Evolutionary conservation across 2,888 invertebrate species (phyloP), one percentile per base, ranked within the genome.

Genomic region (Drosophila imparisetae): DNA sequence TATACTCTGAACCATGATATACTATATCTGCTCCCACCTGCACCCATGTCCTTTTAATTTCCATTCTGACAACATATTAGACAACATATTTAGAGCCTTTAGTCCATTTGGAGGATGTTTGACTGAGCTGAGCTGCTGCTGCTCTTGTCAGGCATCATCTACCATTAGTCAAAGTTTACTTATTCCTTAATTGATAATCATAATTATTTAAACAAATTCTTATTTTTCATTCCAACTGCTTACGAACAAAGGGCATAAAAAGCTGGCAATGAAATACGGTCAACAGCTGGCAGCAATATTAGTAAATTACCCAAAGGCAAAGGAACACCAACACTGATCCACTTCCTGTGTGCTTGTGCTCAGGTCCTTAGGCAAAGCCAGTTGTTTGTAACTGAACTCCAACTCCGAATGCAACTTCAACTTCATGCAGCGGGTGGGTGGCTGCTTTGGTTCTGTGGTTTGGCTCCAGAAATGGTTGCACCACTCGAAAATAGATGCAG

Each of bases 161-260:
- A 45, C n/a, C 54, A 40, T 38, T 62, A 57, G 38, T 40, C 15
- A 54, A 59, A 50, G 58, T n/a, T 34, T 42, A 7, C 40, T 2
- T 53, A 42, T 49, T 30, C n/a, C 53, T 27, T 75, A 66, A 82
- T 82, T 75, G 66, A 76, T 74, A 69, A 59, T 60, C 76, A 86
- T 72, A 82, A 80, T 83, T 82, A 72, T 80, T 86, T 73, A 77
- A 67, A 58, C 57, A 24, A 45, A 21, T 8, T 67, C 67, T 67
- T 72, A 76, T 83, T 75, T 76, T 80, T 80, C 52, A 61, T 63
- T 67, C 30, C 38, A 40, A 45, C 52, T 53, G 54, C 52, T 68
- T 15, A 2, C 24, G 13, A 7, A 45, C 21, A 45, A 21, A 15
- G 21, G 2, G 45, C 21, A 24, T 15, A 8, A 24, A 24, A 24